Conservation (phyloP, 2,797 vertebrate species). For the Margarornis squamiger region DNA sequence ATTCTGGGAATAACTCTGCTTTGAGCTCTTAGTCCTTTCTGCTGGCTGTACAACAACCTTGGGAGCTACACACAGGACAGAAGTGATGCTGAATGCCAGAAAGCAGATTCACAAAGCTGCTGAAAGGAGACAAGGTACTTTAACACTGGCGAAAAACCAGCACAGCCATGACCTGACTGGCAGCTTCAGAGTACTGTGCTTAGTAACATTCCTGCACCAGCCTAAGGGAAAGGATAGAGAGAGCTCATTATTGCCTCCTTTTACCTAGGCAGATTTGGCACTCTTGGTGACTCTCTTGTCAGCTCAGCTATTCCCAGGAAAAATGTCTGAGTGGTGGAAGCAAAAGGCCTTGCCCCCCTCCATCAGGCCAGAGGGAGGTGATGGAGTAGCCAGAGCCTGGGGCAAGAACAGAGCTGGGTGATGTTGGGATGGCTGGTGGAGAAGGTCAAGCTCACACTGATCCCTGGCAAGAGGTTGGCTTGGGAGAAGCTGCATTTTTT, state of each 20-base stretch:
- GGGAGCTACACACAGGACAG: neutral
- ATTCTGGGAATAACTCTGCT: neutral
- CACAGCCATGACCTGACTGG: neutral
- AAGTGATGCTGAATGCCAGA: neutral
- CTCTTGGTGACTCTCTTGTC: neutral
- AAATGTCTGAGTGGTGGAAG: neutral
- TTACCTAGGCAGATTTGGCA: neutral
- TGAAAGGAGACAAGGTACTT: neutral
- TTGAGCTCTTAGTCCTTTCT: neutral
- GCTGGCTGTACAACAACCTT: neutral
- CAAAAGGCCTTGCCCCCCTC: neutral
- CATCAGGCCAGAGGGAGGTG: neutral
- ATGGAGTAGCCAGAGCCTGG: neutral
- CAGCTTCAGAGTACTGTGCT: fast-evolving
- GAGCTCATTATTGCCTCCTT: neutral
- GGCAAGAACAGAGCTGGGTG: neutral
- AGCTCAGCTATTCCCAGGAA: neutral
- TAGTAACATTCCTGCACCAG: neutral
- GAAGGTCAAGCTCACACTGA: neutral
- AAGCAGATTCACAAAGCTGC: neutral
- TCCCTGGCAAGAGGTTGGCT: neutral
- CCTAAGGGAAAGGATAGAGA: fast-evolving
- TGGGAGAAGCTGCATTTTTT: neutral
- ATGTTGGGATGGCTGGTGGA: neutral
- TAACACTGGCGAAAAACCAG: neutral